Percentiles rank a stretch among this genome's conserved stretches.
phyloP scores from a whole-genome alignment of 1,140 invertebrate genomes.

The Chironomus striatipennis region DNA sequence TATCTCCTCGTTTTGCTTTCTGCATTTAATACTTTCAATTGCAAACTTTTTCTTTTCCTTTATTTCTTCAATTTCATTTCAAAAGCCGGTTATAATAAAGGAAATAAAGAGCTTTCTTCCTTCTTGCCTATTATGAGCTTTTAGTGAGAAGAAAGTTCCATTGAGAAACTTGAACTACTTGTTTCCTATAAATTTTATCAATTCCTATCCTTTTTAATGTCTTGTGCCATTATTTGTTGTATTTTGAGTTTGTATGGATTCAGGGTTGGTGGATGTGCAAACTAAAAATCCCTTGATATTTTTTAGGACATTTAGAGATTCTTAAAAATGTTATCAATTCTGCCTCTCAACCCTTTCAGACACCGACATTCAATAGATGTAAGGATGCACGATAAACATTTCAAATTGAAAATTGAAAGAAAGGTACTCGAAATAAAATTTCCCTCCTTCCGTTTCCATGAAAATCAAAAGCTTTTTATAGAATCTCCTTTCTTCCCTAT shows the following conservation, averaged over 20 bases:
- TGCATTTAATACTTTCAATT: neutral
- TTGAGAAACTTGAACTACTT: neutral
- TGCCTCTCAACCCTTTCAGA: too few species aligned
- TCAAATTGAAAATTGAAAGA: neutral
- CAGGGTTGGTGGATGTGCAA: too few species aligned
- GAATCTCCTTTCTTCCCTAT: neutral
- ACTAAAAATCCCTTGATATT: too few species aligned
- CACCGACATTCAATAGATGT: too few species aligned
- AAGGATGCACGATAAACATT: neutral
- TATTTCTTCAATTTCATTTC: neutral
- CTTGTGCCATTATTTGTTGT: too few species aligned
- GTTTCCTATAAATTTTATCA: neutral
- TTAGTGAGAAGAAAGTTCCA: neutral
- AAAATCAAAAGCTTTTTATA: neutral
- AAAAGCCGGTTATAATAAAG: conserved; percentile 2
- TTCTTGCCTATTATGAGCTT: neutral
- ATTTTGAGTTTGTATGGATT: too few species aligned
- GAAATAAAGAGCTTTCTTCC: neutral
- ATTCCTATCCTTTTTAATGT: too few species aligned
- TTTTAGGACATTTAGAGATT: too few species aligned
- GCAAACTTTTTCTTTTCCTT: neutral
- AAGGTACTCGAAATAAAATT: neutral
- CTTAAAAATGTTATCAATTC: too few species aligned
- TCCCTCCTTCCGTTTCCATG: neutral
- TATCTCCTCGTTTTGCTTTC: neutral